Conservation (phyloP, 2,113 vertebrate species). For the Lampris megalopsis region DNA sequence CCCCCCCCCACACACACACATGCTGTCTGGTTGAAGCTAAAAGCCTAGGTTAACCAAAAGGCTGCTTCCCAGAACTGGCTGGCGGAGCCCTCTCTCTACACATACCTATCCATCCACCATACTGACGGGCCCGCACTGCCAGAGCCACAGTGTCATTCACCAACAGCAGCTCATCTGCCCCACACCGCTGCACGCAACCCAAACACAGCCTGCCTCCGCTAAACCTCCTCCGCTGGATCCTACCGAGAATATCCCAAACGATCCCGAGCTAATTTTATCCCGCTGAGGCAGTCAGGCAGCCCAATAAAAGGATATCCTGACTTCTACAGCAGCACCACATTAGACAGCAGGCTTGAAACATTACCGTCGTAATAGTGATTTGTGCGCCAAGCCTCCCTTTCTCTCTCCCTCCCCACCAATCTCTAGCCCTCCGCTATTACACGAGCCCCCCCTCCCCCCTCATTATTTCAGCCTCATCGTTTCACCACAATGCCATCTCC, state of each 20-base stretch:
- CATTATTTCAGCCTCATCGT: slow-evolving; percentile 48
- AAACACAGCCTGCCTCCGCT: slow-evolving; percentile 30
- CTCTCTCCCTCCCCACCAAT: slow-evolving; percentile 1
- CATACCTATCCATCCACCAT: background rate
- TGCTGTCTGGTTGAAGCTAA: slow-evolving; percentile 36
- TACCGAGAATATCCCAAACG: background rate
- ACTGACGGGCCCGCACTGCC: slow-evolving; percentile 34
- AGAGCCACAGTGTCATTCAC: slow-evolving; percentile 40
- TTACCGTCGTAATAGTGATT: slow-evolving; percentile 31
- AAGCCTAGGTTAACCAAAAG: slow-evolving; percentile 30
- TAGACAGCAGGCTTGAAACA: slow-evolving; percentile 8
- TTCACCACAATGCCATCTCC: slow-evolving; percentile 51
- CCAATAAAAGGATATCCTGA: too few relatives aligned
- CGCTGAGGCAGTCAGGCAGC: too few relatives aligned
- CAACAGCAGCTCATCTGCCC: slow-evolving; percentile 36
- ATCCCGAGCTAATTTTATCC: too few relatives aligned
- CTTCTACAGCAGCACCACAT: background rate
- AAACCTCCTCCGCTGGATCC: background rate
- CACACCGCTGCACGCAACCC: background rate
- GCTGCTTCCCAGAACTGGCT: background rate
- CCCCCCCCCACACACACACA: slow-evolving; percentile 32
- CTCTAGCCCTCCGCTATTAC: background rate
- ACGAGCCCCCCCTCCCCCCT: background rate
- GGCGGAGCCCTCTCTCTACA: too few relatives aligned
- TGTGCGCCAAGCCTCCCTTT: slow-evolving; percentile 11